A percentile compares a stretch with the other conserved stretches of the same genome.
These are phyloP conservation scores for Gorilla gorilla DNA, from an alignment of 2,113 vertebrate genomes.

Conservation along the genomic window DNA sequence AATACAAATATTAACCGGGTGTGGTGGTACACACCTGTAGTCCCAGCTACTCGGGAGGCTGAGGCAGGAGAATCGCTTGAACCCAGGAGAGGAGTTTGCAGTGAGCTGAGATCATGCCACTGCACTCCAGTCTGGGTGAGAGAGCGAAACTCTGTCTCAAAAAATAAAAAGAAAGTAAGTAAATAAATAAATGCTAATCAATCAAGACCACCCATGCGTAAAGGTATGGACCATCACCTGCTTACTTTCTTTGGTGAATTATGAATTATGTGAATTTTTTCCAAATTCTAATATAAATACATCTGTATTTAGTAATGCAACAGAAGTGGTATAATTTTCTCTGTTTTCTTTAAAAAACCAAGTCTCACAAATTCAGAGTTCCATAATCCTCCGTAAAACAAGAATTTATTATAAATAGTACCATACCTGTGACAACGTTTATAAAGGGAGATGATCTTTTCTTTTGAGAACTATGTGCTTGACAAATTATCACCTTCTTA, in stretches of 20 bases:
- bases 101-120: too few relatives aligned
- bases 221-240: background rate
- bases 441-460: background rate
- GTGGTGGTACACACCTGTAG: too few relatives aligned
- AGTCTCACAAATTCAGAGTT: constrained; percentile 22
- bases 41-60: too few relatives aligned
- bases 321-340: background rate
- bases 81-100: too few relatives aligned
- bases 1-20: too few relatives aligned
- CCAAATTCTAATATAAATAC: background rate
- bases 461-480: background rate
- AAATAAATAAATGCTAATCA: background rate
- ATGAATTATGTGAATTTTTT: background rate
- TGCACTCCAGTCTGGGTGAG: too few relatives aligned
- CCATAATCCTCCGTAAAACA: background rate
- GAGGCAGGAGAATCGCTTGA: too few relatives aligned
- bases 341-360: background rate
- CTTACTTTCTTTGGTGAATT: background rate
- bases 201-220: background rate
- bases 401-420: background rate
- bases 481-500: background rate
- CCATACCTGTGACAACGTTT: background rate
- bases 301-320: background rate
- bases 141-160: too few relatives aligned
- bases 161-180: too few relatives aligned